Evolutionary conservation across 2,113 vertebrate genomes (phyloP).

Genomic region (Morone chrysops): DNA sequence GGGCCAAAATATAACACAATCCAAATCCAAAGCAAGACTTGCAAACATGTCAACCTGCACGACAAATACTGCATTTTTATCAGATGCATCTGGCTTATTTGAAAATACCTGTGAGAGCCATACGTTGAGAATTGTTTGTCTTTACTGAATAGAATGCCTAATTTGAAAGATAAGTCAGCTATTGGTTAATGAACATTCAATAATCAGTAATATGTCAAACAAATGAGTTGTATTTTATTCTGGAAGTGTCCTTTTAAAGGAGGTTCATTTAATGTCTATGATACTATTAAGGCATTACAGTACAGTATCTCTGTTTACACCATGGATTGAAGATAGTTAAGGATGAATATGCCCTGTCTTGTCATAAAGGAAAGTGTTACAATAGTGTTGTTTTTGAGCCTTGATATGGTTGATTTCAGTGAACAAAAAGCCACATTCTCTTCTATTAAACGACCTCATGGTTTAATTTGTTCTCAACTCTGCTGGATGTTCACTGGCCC

Average conservation of each 20-base stretch:
- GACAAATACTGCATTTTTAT: conserved; percentile 65
- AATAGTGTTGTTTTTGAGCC: conserved; percentile 27
- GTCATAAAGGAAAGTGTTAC: conserved; percentile 37
- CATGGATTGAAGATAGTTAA: conserved; percentile 56
- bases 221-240: conserved; percentile 38
- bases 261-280: conserved; percentile 66
- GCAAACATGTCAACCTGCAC: conserved; percentile 46
- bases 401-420: conserved; percentile 27
- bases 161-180: conserved; percentile 45
- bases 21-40: conserved; percentile 52
- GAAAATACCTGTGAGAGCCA: conserved; percentile 60
- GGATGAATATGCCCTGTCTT: conserved; percentile 60
- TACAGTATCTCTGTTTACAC: conserved; percentile 70
- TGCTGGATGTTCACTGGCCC: conserved; percentile 7
- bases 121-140: conserved; percentile 14
- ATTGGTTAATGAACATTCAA: conserved; percentile 47
- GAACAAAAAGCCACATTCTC: conserved; percentile 40
- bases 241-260: conserved; percentile 48
- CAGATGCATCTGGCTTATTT: conserved; percentile 56
- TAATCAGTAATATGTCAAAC: conserved; percentile 56
- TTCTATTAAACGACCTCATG: conserved; percentile 20
- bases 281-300: conserved; percentile 81
- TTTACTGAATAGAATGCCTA: conserved; percentile 32
- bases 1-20: conserved; percentile 46
- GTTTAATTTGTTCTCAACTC: conserved; percentile 32